A percentile compares a stretch with the other conserved stretches of the same genome.
phyloP scores from a whole-genome alignment of 1,140 invertebrate genomes.

The Ostrea edulis region DNA sequence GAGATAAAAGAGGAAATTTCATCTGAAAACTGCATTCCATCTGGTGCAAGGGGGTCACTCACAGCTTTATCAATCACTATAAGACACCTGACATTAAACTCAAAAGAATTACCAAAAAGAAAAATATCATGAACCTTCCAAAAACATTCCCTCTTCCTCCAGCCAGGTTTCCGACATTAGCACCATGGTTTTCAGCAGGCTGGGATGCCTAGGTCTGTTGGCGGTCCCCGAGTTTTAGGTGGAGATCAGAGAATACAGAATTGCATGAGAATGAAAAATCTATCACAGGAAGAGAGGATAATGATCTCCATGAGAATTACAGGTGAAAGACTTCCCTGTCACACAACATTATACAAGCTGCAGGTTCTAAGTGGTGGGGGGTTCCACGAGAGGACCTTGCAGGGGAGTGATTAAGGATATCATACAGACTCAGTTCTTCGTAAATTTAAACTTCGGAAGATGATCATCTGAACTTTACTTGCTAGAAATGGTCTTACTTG shows the following conservation, averaged over 20 bases:
- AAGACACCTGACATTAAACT: not conserved
- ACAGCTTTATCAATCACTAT: not conserved
- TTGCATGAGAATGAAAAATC: constrained; percentile 5
- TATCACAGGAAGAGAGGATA: not conserved
- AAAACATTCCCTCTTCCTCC: not conserved
- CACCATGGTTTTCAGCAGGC: constrained; percentile 5
- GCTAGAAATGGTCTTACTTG: too few species aligned
- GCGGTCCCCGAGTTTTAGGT: not conserved
- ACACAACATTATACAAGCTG: not conserved
- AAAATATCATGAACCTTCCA: not conserved
- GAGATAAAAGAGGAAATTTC: not conserved
- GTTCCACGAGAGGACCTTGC: not conserved
- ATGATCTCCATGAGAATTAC: not conserved
- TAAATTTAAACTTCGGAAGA: too few species aligned
- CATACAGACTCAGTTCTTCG: too few species aligned
- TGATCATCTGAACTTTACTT: too few species aligned
- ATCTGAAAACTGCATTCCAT: not conserved
- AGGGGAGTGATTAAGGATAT: too few species aligned
- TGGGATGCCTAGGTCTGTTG: constrained; percentile 10
- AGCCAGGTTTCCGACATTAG: constrained; percentile 10
- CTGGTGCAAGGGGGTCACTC: not conserved
- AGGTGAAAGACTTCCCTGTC: not conserved
- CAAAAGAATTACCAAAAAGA: not conserved
- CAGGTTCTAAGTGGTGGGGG: not conserved
- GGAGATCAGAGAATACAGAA: not conserved